Evolutionary conservation across 2,888 invertebrate species (phyloP).

Genomic region (Euproctis similis): DNA sequence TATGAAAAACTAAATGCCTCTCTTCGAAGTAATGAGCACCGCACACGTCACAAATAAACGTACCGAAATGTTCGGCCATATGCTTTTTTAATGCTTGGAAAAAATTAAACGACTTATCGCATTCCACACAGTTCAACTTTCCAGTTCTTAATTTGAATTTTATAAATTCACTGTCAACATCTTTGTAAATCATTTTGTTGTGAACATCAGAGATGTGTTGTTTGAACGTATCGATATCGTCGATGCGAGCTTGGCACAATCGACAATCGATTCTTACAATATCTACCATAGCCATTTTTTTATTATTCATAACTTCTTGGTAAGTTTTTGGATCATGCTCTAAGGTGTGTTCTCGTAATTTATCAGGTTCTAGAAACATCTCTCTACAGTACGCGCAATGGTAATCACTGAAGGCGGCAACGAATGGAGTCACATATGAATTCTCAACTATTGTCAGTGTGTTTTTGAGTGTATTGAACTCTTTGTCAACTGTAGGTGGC

Average conservation of each 20-base stretch:
- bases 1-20: constrained; percentile 22
- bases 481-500: constrained; percentile 13
- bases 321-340: constrained; percentile 35
- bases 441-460: constrained; percentile 38
- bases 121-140: constrained; percentile 37
- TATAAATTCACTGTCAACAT: constrained; percentile 39
- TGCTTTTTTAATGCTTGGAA: constrained; percentile 36
- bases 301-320: constrained; percentile 19
- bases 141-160: constrained; percentile 42
- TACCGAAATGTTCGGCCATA: constrained; percentile 39
- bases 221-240: constrained; percentile 38
- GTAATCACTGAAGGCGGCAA: constrained; percentile 32
- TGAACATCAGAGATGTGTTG: constrained; percentile 38
- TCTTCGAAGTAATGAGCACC: constrained; percentile 46
- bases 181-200: constrained; percentile 25
- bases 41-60: constrained; percentile 39
- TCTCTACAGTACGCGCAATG: constrained; percentile 45
- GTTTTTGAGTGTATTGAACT: constrained; percentile 30
- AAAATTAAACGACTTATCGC: constrained; percentile 32
- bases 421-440: constrained; percentile 42
- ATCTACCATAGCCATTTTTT: constrained; percentile 37
- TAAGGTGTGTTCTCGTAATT: constrained; percentile 40
- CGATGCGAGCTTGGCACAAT: constrained; percentile 40
- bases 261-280: constrained; percentile 39
- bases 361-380: constrained; percentile 41